Percentiles rank a stretch among this genome's conserved stretches.
These are phyloP conservation scores for Entomobrya multifasciata DNA, from an alignment of 2,888 invertebrate genomes.

Conservation along the genomic window DNA sequence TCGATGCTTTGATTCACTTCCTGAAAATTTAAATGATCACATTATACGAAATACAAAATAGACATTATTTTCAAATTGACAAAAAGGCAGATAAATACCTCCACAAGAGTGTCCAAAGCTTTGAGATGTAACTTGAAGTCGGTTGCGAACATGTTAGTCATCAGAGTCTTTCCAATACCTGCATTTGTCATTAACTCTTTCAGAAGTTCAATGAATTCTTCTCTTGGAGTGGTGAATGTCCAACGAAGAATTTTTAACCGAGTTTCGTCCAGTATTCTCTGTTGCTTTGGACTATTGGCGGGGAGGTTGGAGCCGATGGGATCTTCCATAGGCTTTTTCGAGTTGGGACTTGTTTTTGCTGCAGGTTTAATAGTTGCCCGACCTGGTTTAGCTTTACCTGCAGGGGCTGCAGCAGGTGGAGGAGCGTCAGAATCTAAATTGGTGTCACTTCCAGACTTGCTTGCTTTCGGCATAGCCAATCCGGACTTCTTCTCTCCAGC, in stretches of 20 bases:
- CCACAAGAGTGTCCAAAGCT: constrained; percentile 94
- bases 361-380: constrained; percentile 57
- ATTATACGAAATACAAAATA: neutral
- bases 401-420: constrained; percentile 72
- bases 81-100: constrained; percentile 84
- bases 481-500: constrained; percentile 81
- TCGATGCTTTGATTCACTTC: constrained; percentile 90
- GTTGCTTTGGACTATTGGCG: constrained; percentile 93
- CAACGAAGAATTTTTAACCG: constrained; percentile 94
- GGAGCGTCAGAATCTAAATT: constrained; percentile 51
- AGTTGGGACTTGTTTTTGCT: constrained; percentile 78
- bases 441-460: constrained; percentile 59
- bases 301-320: constrained; percentile 83
- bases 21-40: constrained; percentile 81
- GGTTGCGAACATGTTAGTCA: constrained; percentile 95
- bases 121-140: constrained; percentile 97
- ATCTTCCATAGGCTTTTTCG: constrained; percentile 89
- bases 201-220: constrained; percentile 95
- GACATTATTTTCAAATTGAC: constrained; percentile 26
- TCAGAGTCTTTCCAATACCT: constrained; percentile 92
- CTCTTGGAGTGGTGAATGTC: constrained; percentile 96
- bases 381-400: constrained; percentile 34
- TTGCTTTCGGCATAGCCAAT: constrained; percentile 68
- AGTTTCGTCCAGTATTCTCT: constrained; percentile 96
- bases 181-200: constrained; percentile 94